Evolutionary conservation across 1,140 invertebrate species (phyloP).

Genomic region (Manduca sexta): DNA sequence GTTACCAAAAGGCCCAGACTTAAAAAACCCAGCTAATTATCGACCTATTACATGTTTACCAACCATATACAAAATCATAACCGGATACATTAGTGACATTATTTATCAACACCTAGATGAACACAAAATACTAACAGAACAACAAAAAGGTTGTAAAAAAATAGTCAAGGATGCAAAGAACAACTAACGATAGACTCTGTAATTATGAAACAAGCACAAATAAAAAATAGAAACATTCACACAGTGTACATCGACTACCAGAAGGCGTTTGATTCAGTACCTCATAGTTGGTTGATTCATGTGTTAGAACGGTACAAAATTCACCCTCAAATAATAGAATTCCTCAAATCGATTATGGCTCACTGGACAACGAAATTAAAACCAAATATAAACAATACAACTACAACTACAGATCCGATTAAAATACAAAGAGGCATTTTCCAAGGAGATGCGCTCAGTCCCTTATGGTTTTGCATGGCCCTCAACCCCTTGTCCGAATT

Average conservation of each 20-base stretch:
- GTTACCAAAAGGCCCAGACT: slow-evolving; percentile 12
- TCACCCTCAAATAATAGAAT: slow-evolving; percentile 5
- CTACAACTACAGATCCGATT: slow-evolving; percentile 2
- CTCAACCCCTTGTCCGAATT: background rate
- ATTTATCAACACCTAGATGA: slow-evolving; percentile 8
- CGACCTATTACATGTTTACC: slow-evolving; percentile 17
- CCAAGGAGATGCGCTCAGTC: background rate
- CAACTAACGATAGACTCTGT: slow-evolving; percentile 11
- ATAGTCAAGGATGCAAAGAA: slow-evolving; percentile 11
- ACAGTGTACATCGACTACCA: slow-evolving; percentile 17
- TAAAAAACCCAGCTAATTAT: slow-evolving; percentile 11
- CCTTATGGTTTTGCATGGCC: no score
- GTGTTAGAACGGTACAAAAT: slow-evolving; percentile 15
- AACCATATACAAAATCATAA: slow-evolving; percentile 17
- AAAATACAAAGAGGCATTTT: slow-evolving; percentile 9
- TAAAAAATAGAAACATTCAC: slow-evolving; percentile 7
- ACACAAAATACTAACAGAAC: slow-evolving; percentile 8
- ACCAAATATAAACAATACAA: background rate
- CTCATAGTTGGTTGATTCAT: slow-evolving; percentile 18
- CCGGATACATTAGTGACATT: slow-evolving; percentile 7
- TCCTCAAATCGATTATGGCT: background rate
- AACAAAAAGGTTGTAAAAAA: slow-evolving; percentile 15
- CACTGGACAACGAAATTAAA: no score
- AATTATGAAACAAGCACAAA: slow-evolving; percentile 7
- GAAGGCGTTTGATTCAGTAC: slow-evolving; percentile 20